Evolutionary conservation across 2,113 vertebrate genomes (phyloP).

Genomic region (Percina caprodes): DNA sequence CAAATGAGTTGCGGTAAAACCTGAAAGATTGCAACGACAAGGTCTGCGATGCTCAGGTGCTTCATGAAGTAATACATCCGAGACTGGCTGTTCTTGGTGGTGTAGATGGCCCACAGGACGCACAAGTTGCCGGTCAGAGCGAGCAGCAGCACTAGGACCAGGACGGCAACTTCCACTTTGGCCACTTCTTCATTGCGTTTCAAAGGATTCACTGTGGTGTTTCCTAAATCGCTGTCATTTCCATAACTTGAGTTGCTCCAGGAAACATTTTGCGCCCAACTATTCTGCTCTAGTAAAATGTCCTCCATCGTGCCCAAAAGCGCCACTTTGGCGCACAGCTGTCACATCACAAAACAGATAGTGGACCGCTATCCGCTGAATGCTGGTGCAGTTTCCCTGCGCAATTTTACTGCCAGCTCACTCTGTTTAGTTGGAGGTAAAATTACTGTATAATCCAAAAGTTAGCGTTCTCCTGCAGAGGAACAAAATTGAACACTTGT

Average conservation of each 20-base stretch:
- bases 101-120: constrained; percentile 92
- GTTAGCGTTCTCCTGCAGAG: constrained; percentile 1
- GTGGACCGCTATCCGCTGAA: not conserved
- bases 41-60: constrained; percentile 96
- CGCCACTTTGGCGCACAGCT: constrained; percentile 42
- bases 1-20: constrained; percentile 97
- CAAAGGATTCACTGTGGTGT: constrained; percentile 85
- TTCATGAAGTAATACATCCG: constrained; percentile 99
- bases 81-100: constrained; percentile 90
- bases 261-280: constrained; percentile 77
- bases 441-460: not conserved
- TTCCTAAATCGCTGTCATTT: constrained; percentile 75
- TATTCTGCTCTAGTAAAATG: constrained; percentile 63
- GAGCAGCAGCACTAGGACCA: constrained; percentile 91
- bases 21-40: constrained; percentile 96
- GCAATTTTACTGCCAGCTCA: not conserved
- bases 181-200: constrained; percentile 95
- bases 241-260: constrained; percentile 80
- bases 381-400: not conserved
- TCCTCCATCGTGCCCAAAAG: constrained; percentile 81
- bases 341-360: constrained; percentile 57
- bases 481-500: constrained; percentile 2
- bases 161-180: constrained; percentile 94
- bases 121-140: constrained; percentile 93
- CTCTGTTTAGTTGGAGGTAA: not conserved